Evolutionary conservation across 2,113 vertebrate species (phyloP).

Genomic region (Siphamia tubifer): DNA sequence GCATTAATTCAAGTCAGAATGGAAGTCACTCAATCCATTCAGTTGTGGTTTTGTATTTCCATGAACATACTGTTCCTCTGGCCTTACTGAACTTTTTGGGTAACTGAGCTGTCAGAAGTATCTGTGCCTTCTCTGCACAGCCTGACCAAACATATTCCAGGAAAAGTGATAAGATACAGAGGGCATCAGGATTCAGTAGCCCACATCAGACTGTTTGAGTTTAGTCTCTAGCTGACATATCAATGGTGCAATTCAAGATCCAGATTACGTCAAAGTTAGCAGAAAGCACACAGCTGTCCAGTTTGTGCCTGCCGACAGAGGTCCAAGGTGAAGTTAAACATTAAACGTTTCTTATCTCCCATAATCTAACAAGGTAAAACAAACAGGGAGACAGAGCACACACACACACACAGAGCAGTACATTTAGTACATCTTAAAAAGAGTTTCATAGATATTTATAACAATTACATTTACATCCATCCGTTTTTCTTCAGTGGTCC

Average conservation of each 20-base stretch:
- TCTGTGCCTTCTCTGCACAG: not conserved
- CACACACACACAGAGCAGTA: conserved; percentile 71
- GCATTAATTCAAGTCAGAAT: conserved; percentile 3
- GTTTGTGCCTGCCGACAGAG: conserved; percentile 53
- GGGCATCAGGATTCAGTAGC: conserved; percentile 31
- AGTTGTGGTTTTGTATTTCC: conserved; percentile 9
- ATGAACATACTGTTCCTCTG: too few species aligned
- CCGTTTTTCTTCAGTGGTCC: conserved; percentile 40
- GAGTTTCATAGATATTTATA: conserved; percentile 35
- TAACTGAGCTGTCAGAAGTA: too few species aligned
- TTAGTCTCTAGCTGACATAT: conserved; percentile 40
- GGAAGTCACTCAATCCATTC: not conserved
- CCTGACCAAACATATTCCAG: conserved; percentile 50
- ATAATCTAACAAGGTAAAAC: conserved; percentile 48
- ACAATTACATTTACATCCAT: conserved; percentile 71
- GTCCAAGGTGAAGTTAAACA: conserved; percentile 60
- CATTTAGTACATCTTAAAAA: conserved; percentile 49
- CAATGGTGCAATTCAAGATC: conserved; percentile 45
- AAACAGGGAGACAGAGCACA: conserved; percentile 61
- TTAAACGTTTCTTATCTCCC: conserved; percentile 36
- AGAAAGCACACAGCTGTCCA: conserved; percentile 47
- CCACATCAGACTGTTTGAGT: conserved; percentile 42
- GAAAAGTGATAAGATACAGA: conserved; percentile 52
- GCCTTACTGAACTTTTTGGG: too few species aligned
- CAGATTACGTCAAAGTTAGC: conserved; percentile 40